These are phyloP conservation scores for Psix sp. DNA, from an alignment of 1,140 invertebrate species.

Conservation along the genomic window DNA sequence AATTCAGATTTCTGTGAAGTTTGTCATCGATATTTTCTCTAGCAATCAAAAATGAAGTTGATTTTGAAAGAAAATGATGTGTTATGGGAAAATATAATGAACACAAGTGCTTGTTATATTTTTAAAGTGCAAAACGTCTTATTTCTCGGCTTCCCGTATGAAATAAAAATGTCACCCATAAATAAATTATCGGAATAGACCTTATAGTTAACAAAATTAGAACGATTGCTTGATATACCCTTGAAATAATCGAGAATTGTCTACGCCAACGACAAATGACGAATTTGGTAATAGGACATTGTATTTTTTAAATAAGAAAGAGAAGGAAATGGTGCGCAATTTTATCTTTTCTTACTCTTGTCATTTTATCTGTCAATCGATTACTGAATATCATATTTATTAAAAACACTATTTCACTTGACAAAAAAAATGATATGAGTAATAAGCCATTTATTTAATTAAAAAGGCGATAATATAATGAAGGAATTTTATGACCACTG, in stretches of 20 bases:
- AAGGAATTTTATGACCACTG: no score
- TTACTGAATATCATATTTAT: conserved; percentile 4
- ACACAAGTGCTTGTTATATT: background rate
- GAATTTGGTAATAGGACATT: no score
- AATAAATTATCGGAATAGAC: conserved; percentile 19
- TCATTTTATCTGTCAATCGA: conserved; percentile 16
- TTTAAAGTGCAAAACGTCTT: background rate
- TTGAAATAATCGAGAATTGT: conserved; percentile 5
- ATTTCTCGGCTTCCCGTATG: conserved; percentile 11
- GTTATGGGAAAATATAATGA: no score
- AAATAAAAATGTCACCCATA: conserved; percentile 8
- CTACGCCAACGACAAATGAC: background rate
- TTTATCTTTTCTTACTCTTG: conserved; percentile 13
- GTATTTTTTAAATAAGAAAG: conserved; percentile 10
- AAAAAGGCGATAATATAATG: no score
- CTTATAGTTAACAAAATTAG: conserved; percentile 32
- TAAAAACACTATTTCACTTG: no score
- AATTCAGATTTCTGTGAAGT: no score
- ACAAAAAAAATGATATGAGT: no score
- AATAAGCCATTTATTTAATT: no score
- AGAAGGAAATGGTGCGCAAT: conserved; percentile 16
- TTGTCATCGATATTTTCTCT: no score
- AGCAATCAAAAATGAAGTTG: no score
- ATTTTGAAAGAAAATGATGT: no score
- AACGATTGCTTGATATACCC: background rate